phyloP scores from a whole-genome alignment of 23 tunicate species.

The Clavelina lepadiformis region DNA sequence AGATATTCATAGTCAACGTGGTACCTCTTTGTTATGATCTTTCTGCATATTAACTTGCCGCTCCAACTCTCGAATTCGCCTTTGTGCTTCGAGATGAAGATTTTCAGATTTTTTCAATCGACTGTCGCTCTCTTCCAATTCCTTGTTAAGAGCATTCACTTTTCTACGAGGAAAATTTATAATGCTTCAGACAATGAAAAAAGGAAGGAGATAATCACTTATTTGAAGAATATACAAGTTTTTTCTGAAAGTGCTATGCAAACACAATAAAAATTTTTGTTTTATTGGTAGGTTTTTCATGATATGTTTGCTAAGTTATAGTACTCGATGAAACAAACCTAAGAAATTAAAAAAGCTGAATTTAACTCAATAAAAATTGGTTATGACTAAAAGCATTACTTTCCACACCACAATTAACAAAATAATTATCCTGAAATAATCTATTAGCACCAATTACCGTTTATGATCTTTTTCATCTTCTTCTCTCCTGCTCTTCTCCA shows the following conservation, averaged over 20 bases:
- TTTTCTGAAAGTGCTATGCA: too few relatives aligned
- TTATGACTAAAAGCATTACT: too few relatives aligned
- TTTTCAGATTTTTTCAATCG: constrained; percentile 47
- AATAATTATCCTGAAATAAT: neutral
- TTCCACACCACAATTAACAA: too few relatives aligned
- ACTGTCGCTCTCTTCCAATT: constrained; percentile 39
- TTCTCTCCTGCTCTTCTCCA: constrained; percentile 43
- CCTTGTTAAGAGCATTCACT: constrained; percentile 23
- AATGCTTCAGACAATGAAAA: too few relatives aligned
- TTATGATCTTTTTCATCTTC: constrained; percentile 39
- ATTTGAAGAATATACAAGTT: too few relatives aligned
- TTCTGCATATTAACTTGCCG: constrained; percentile 47
- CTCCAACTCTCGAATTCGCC: constrained; percentile 53
- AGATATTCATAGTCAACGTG: neutral
- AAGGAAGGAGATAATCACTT: too few relatives aligned
- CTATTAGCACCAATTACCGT: constrained; percentile 15
- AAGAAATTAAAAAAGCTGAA: too few relatives aligned
- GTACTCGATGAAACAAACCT: too few relatives aligned
- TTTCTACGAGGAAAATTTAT: constrained; percentile 14
- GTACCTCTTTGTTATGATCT: constrained; percentile 62
- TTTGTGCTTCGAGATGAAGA: constrained; percentile 45
- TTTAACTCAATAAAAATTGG: too few relatives aligned
- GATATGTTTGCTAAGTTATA: too few relatives aligned
- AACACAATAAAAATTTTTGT: too few relatives aligned
- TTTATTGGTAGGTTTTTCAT: too few relatives aligned